phyloP scores from a whole-genome alignment of 2,797 vertebrate genomes.

The Acipenser oxyrinchus region DNA sequence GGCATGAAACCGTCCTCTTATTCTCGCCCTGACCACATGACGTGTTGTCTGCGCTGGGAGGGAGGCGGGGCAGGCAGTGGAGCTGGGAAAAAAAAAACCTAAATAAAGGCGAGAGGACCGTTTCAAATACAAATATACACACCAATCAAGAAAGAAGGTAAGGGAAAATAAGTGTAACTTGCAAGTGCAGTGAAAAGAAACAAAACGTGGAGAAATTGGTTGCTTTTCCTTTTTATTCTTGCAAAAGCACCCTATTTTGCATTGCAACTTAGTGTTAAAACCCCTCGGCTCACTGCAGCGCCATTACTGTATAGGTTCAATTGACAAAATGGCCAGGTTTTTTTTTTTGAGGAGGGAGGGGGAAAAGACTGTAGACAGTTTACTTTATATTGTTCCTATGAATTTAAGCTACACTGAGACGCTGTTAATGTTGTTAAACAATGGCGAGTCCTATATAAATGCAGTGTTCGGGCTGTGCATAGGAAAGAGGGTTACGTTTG shows the following conservation, averaged over 20 bases:
- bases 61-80: slow-evolving; percentile 55
- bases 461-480: too few relatives aligned
- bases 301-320: slow-evolving; percentile 58
- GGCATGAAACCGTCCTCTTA: too few relatives aligned
- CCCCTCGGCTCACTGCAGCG: slow-evolving; percentile 52
- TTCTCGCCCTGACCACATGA: slow-evolving; percentile 18
- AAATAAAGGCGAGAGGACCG: slow-evolving; percentile 64
- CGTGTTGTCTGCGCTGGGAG: slow-evolving; percentile 34
- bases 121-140: slow-evolving; percentile 37
- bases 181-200: slow-evolving; percentile 2
- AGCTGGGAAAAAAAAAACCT: slow-evolving; percentile 45
- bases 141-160: slow-evolving; percentile 40
- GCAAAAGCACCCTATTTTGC: slow-evolving; percentile 13
- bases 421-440: too few relatives aligned
- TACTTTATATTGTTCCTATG: too few relatives aligned
- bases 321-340: slow-evolving; percentile 69
- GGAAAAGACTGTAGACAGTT: too few relatives aligned
- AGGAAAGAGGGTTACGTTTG: too few relatives aligned
- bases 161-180: slow-evolving; percentile 21
- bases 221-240: background rate
- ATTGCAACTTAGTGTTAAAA: slow-evolving; percentile 30
- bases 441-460: too few relatives aligned
- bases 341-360: slow-evolving; percentile 10
- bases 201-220: background rate
- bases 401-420: too few relatives aligned